Percentiles rank a stretch among this genome's conserved stretches.
Conservation (phyloP, 2,797 vertebrate genomes). For the Decapterus maruadsi region DNA sequence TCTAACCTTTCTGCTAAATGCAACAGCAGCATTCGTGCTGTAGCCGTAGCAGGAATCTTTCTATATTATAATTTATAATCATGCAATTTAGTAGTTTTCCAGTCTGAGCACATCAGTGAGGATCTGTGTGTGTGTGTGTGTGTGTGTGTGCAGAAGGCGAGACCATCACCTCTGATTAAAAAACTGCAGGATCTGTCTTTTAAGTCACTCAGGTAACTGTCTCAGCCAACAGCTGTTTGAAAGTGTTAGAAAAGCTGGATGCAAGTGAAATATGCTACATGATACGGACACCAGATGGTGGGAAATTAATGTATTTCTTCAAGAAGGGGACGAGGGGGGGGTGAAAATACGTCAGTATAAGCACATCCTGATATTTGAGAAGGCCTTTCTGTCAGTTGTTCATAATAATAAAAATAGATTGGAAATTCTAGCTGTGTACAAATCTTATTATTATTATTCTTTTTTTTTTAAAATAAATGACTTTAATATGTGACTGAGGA, state of each 20-base stretch:
- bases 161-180: slow-evolving; percentile 47
- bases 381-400: slow-evolving; percentile 28
- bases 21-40: slow-evolving; percentile 17
- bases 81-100: slow-evolving; percentile 6
- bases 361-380: slow-evolving; percentile 28
- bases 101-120: slow-evolving; percentile 18
- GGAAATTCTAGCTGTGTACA: slow-evolving; percentile 5
- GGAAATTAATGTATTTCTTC: slow-evolving; percentile 61
- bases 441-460: neutral
- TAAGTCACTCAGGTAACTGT: slow-evolving; percentile 61
- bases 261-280: slow-evolving; percentile 65
- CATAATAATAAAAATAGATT: slow-evolving; percentile 46
- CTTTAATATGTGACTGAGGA: slow-evolving; percentile 41
- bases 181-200: slow-evolving; percentile 50
- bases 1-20: slow-evolving; percentile 43
- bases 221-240: slow-evolving; percentile 62
- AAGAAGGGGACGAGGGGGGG: slow-evolving; percentile 33
- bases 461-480: slow-evolving; percentile 6
- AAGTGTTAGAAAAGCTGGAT: slow-evolving; percentile 62
- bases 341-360: slow-evolving; percentile 27
- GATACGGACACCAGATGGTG: slow-evolving; percentile 77
- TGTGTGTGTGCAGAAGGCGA: slow-evolving; percentile 18
- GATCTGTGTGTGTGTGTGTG: slow-evolving; percentile 8
- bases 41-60: neutral
- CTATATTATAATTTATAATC: slow-evolving; percentile 20